phyloP scores from a whole-genome alignment of 2,113 vertebrate species.

The Corydoras sp. region DNA sequence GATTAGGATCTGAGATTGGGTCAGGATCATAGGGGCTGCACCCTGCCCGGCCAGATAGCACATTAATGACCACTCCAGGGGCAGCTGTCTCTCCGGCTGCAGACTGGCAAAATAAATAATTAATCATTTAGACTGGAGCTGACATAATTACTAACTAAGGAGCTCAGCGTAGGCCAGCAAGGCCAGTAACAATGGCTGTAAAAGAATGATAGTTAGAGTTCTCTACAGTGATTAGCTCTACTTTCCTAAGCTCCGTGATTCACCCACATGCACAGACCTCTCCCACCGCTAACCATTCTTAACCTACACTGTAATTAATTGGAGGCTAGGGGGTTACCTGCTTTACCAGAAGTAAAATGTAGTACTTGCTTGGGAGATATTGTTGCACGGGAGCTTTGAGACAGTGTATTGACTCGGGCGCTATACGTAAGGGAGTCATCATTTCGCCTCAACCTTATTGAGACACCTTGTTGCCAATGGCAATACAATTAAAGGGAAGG shows the following conservation, averaged over 20 bases:
- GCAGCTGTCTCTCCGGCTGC: conserved; percentile 63
- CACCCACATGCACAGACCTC: conserved; percentile 4
- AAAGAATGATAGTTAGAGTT: conserved; percentile 36
- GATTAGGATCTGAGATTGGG: conserved; percentile 74
- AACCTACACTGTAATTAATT: conserved; percentile 32
- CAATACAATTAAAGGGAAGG: conserved; percentile 85
- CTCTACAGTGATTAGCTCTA: conserved; percentile 33
- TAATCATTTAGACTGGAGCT: conserved; percentile 68
- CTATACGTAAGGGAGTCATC: conserved; percentile 70
- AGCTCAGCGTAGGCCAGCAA: conserved; percentile 48
- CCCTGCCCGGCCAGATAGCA: conserved; percentile 66
- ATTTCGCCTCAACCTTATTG: conserved; percentile 59
- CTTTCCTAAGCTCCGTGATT: conserved; percentile 21
- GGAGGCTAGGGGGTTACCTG: conserved; percentile 51
- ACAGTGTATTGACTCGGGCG: conserved; percentile 73
- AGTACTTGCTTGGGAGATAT: conserved; percentile 50
- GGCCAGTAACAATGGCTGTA: conserved; percentile 48
- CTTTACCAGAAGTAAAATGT: conserved; percentile 58
- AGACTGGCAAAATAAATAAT: conserved; percentile 70
- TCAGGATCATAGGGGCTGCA: conserved; percentile 65
- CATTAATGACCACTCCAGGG: conserved; percentile 75
- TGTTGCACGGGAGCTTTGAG: conserved; percentile 60
- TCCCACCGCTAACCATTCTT: conserved; percentile 10
- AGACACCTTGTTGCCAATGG: conserved; percentile 81
- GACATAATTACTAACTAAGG: conserved; percentile 69